Base-by-base conservation (phyloP, 2,797 vertebrate species). In the Euthynnus affinis region DNA sequence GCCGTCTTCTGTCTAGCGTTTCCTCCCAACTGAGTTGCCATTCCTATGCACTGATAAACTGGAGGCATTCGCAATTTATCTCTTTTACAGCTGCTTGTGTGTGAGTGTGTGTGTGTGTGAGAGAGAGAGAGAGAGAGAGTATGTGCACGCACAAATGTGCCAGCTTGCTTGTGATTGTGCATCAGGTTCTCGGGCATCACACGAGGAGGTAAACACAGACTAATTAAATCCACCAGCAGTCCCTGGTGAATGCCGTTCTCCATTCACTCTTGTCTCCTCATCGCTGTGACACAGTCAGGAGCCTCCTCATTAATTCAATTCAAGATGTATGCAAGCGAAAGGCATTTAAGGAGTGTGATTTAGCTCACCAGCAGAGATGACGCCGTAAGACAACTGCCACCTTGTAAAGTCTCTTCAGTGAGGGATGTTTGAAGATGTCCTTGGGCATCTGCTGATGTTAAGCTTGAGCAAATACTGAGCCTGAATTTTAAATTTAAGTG, bases 151-250 rank as follows among this genome's bases (percentile, higher is more conserved):
- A 7, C 72, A 63, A 14, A 17, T 20, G 62, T 46, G 53, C 73
- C 70, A 49, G 55, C 68, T 20, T 52, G 68, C 59, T 59, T 72
- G 75, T 55, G 82, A 69, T 58, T 62, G 75, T 71, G 57, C 74
- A 55, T 79, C 66, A 78, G 84, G 60, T 82, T 84, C 75, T 73
- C 5, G 5, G 71, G 83, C 81, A 14, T 90, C 87, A 67, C 85
- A 78, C 67, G 18, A 82, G 87, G 81, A 90, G 72, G 89, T 87
- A 92, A 93, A 92, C 87, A 89, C 68, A 79, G 65, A 88, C 92
- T 93, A 91, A 95, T 95, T 94, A 91, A 90, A 92, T 92, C 86
- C 85, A 66, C 77, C 80, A 66, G 76, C 61, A 53, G 72, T 87
- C 83, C 84, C 92, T 9, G 32, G 78, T 83, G 93, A 89, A 83